Base-by-base conservation (phyloP, 2,888 invertebrate genomes). In the Rhaphigaster nebulosa region DNA sequence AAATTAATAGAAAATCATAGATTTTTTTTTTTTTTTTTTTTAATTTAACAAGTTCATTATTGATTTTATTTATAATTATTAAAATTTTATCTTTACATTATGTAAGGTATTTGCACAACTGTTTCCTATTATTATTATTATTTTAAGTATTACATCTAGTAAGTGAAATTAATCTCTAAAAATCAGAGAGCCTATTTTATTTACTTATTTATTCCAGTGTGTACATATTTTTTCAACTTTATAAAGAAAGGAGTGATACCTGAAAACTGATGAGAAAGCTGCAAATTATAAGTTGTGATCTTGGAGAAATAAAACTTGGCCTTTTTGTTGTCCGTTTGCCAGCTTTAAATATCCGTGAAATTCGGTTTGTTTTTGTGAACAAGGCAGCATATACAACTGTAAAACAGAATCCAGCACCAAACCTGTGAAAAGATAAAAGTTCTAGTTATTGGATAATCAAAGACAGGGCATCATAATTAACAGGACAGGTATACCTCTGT, bases 351-450 rank as follows among this genome's bases (percentile, higher is more conserved):
- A 99, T 99, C 88, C 99, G 95, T 0, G 99, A 97, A 92, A 99
- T 99, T 90, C 99, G 95, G 94, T 99, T 99, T 23, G 99, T 99
- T 95, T 99, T 99, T 88, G 99, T 99, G 90, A 99, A 95, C 52
- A 99, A 95, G 0, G 99, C 98, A 0, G 98, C 98, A 94, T 99
- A 99, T 76, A 99, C 98, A 87, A 99, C 97, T 0, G 99, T 98
- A 94, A 99, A 99, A 93, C 98, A 98, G 94, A 99, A 97, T 8
- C 98, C 98, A 0, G 98, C 97, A n/a, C 97, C 96, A 93, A 97
- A 97, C 93, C 97, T 97, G 93, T 65, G 93, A 93, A 52, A 87
- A 54, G 15, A 29, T 87, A n/a, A 29, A 20, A 45, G 6, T 50
- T 41, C 0, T 38, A 38, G 0, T 38, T 6, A 76, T 76, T 8